Evolutionary conservation across 2,888 invertebrate genomes (phyloP).

Genomic region (Tanypteryx hageni): DNA sequence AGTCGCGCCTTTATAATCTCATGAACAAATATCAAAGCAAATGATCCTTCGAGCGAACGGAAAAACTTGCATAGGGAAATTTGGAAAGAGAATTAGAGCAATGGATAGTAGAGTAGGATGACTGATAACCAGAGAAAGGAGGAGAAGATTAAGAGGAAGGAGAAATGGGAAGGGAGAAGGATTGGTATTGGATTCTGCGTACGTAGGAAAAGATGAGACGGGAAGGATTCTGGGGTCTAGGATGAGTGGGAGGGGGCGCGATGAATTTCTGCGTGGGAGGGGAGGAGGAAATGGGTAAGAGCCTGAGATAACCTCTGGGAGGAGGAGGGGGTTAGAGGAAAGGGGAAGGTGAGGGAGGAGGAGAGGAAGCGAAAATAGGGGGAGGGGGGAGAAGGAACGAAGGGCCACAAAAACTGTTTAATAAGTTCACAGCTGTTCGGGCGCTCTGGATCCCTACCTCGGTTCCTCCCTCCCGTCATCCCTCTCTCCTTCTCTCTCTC

Average conservation of each 20-base stretch:
- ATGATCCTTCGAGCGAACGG: too few species aligned
- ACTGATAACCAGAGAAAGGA: background rate
- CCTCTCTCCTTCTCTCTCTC: background rate
- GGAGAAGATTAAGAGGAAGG: background rate
- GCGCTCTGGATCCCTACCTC: background rate
- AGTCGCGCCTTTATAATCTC: too few species aligned
- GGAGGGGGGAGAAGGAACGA: background rate
- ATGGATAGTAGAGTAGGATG: background rate
- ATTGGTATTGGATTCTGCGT: background rate
- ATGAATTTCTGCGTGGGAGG: background rate
- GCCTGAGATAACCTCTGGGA: constrained; percentile 40
- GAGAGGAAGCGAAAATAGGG: background rate
- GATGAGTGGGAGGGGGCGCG: background rate
- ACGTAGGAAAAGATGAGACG: background rate
- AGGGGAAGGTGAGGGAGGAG: background rate
- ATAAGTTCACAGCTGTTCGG: constrained; percentile 63
- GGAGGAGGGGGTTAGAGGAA: background rate
- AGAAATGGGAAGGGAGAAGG: background rate
- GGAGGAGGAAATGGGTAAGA: background rate
- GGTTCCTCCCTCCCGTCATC: background rate
- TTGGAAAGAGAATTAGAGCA: too few species aligned
- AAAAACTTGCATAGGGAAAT: too few species aligned
- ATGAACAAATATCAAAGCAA: too few species aligned
- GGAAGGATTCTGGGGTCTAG: constrained; percentile 31
- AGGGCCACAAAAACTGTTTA: constrained; percentile 60